These are phyloP conservation scores for Elaphurus davidianus DNA, from an alignment of 2,113 vertebrate species.

Conservation along the genomic window DNA sequence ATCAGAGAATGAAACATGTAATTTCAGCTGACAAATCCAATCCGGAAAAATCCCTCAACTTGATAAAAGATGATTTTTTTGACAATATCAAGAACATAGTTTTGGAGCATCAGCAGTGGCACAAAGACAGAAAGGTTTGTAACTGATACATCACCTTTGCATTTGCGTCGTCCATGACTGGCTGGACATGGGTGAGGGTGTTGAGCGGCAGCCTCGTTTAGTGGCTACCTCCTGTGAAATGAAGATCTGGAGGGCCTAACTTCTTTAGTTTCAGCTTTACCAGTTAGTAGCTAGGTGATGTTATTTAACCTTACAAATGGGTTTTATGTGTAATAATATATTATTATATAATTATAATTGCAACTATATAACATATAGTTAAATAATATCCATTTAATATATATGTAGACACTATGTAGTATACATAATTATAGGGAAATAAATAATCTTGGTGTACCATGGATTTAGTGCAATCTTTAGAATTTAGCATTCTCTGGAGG, in stretches of 20 bases:
- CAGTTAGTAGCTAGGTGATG: neutral
- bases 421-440: neutral
- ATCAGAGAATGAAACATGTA: conserved; percentile 88
- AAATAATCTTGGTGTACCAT: neutral
- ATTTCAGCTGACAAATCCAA: conserved; percentile 76
- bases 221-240: neutral
- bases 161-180: accelerated
- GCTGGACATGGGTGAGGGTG: accelerated
- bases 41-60: conserved; percentile 80
- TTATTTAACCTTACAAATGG: neutral
- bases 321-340: neutral
- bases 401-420: neutral
- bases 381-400: neutral
- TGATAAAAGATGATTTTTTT: conserved; percentile 87
- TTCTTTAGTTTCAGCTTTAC: neutral
- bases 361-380: neutral
- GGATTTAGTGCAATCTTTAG: neutral
- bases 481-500: neutral
- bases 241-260: neutral
- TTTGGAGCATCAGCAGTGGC: conserved; percentile 89
- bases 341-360: neutral
- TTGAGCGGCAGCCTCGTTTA: neutral
- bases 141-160: accelerated
- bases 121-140: conserved; percentile 83
- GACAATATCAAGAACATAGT: conserved; percentile 83